Base-by-base conservation (phyloP, 2,113 vertebrate genomes). In the Ptychochromis oligacanthus region DNA sequence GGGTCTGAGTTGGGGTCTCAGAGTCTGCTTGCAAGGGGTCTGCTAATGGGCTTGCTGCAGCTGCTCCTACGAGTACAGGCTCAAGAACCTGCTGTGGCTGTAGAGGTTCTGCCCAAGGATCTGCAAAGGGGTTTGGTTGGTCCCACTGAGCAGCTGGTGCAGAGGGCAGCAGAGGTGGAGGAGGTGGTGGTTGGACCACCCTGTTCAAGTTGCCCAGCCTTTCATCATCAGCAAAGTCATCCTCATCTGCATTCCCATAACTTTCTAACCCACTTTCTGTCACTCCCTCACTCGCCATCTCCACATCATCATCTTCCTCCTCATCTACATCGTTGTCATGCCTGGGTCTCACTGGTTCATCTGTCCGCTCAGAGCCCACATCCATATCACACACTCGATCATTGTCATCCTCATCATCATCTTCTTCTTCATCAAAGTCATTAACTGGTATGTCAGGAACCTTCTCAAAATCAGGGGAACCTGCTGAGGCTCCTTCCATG, bases 221-320 rank as follows among this genome's bases (percentile, higher is more conserved):
- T 58, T 96, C 95, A 57, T 95, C 95, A 56, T 96, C 95, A 1
- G 89, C 93, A 36, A 96, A 95, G 90, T 96, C 95, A 49, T 96
- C 95, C 49, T 96, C 95, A 60, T 95, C 95, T 31, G 93, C 93
- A 55, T 96, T 96, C 3, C 95, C 95, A 3, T 96, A 96, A 91
- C 95, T 96, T 79, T 96, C 95, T 77, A 96, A 90, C 13, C 96
- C 95, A 3, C 95, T 96, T 89, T 96, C 96, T 0, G 95, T 96
- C 75, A 96, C 92, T 1, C 94, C 95, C 82, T 96, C 96, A 65
- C 95, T 96, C 2, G 95, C 95, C 96, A 96, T 96, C 70, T 96
- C 96, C 46, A 96, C 95, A 40, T 96, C 96, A 22, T 96, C 96
- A 15, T 96, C 95, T 2, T 95, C 94, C 2, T 95, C 95, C 10